Conservation (phyloP, 2,113 vertebrate genomes). For the Tetrao urogallus region DNA sequence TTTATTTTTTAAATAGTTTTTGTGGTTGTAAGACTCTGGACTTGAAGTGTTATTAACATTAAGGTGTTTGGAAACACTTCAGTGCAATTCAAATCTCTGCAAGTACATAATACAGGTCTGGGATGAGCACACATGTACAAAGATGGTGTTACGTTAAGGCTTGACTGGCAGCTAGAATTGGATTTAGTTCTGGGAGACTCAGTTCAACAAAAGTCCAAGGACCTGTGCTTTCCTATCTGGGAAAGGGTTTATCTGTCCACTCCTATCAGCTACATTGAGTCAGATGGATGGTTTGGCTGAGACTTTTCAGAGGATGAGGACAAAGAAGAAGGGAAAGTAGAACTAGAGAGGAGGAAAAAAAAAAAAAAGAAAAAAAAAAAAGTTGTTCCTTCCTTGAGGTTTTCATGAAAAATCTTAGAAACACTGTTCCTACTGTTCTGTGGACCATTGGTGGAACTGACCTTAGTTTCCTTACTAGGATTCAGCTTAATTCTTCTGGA, state of each 20-base stretch:
- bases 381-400: background rate
- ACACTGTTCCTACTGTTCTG: background rate
- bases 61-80: background rate
- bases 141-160: background rate
- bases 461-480: background rate
- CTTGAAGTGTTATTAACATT: background rate
- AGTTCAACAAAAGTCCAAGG: background rate
- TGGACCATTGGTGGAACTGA: background rate
- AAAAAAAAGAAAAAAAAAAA: background rate
- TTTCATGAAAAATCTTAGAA: background rate
- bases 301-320: background rate
- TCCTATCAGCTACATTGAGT: fast-evolving
- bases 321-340: background rate
- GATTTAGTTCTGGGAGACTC: background rate
- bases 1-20: background rate
- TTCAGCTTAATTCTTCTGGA: background rate
- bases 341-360: background rate
- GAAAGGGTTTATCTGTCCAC: background rate
- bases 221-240: background rate
- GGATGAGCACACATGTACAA: background rate
- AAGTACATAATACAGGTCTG: fast-evolving
- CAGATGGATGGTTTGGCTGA: no score
- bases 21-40: background rate
- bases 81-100: fast-evolving
- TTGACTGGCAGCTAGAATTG: background rate